Conservation (phyloP, 1,140 invertebrate genomes). For the Apis laboriosa region DNA sequence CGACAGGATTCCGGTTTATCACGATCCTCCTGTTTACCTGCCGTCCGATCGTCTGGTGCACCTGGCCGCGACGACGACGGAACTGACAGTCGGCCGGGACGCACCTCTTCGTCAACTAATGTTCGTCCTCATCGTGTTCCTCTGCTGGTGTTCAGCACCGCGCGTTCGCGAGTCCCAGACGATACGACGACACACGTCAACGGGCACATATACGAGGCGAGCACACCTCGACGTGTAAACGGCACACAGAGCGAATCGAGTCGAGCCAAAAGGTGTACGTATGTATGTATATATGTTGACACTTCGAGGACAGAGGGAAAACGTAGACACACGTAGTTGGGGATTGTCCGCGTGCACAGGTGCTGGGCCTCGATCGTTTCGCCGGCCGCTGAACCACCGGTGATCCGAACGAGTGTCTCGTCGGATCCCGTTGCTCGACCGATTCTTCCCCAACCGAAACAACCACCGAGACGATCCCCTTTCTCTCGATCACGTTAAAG, state of each 20-base stretch:
- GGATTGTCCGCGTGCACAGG: no score
- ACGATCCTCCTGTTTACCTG: not conserved
- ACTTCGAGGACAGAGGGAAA: not conserved
- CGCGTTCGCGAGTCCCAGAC: slow-evolving; percentile 12
- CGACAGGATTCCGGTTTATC: not conserved
- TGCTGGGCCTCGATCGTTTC: no score
- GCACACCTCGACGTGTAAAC: not conserved
- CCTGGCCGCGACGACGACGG: slow-evolving; percentile 50
- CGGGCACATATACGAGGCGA: slow-evolving; percentile 21
- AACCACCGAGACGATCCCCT: no score
- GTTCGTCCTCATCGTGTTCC: slow-evolving; percentile 62
- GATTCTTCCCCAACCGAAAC: no score
- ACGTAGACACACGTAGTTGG: no score
- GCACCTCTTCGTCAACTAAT: slow-evolving; percentile 65
- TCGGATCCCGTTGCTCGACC: no score
- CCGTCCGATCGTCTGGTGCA: slow-evolving; percentile 39
- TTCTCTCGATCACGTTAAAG: not conserved
- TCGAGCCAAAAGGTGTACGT: no score
- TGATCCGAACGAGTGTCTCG: no score
- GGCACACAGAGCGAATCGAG: not conserved
- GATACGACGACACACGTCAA: slow-evolving; percentile 15
- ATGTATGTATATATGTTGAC: no score
- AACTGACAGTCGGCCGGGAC: slow-evolving; percentile 25
- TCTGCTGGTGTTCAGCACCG: slow-evolving; percentile 19
- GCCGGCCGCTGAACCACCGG: no score